Base-by-base conservation (phyloP, 2,797 vertebrate genomes). In the Eulemur albifrons region DNA sequence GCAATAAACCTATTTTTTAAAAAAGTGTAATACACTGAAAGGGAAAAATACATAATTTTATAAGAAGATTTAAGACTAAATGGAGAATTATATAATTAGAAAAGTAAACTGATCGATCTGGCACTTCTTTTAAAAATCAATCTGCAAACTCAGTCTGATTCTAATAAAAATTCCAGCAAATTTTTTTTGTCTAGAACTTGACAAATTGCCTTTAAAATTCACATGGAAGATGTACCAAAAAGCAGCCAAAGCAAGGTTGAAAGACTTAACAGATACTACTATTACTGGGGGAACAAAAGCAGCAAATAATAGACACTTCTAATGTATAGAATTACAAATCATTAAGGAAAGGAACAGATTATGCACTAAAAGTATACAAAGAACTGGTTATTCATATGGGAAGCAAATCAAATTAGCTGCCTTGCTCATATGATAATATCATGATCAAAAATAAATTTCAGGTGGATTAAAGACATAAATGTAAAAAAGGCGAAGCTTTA, bases 141-240 rank as follows among this genome's bases (percentile, higher is more conserved):
- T n/a, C n/a, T 70, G 77, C 20, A 61, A 82, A 91, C 27, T 23
- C 54, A 82, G 10, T 61, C 48, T 84, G 93, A 88, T 77, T 94
- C 52, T 84, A 93, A 85, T 79, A 45, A 79, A 92, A 92, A 88
- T 35, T 82, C 18, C 4, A 92, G 40, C 13, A 93, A 72, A 38
- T 81, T 54, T 79, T 75, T 77, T 65, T 61, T 38, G 21, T 14
- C 5, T 38, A 20, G 5, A 90, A 92, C 23, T 13, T 48, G 32
- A 84, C 35, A 86, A 85, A 48, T 5, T 72, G 84, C 82, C 45
- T 93, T 93, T 69, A 81, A 96, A 92, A 90, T 61, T 79, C 40
- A 72, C 12, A 38, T 45, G 27, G 32, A 91, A 38, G 32, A 75
- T 9, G 32, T 8, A 38, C 20, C 27, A 57, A 93, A 76, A 73